phyloP scores from a whole-genome alignment of 2,797 vertebrate species.

The Sebastes vulpes region DNA sequence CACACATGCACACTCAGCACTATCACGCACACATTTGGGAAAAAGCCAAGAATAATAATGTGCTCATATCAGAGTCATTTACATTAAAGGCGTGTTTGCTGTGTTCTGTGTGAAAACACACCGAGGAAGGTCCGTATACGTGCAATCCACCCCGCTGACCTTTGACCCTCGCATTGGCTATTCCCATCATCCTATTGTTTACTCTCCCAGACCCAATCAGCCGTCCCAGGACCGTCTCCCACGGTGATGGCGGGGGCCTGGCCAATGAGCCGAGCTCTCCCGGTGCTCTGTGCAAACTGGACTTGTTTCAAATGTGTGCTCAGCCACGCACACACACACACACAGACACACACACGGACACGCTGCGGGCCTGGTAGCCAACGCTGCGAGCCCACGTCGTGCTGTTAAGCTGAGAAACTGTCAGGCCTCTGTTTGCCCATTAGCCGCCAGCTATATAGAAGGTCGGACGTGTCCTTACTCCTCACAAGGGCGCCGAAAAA shows the following conservation, averaged over 20 bases:
- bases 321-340: neutral
- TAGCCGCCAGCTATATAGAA: constrained; percentile 12
- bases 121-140: neutral
- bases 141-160: constrained; percentile 49
- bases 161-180: constrained; percentile 39
- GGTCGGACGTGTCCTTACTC: constrained; percentile 31
- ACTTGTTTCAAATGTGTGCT: constrained; percentile 64
- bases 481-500: constrained; percentile 17
- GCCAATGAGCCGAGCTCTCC: constrained; percentile 51
- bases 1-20: constrained; percentile 26
- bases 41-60: constrained; percentile 3
- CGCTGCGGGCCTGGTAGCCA: neutral
- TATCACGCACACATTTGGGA: neutral
- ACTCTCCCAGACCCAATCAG: constrained; percentile 65
- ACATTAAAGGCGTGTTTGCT: neutral
- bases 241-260: constrained; percentile 35
- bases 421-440: constrained; percentile 53
- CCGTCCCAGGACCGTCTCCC: constrained; percentile 54
- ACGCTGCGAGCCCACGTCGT: constrained; percentile 37
- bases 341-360: neutral
- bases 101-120: neutral
- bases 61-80: neutral
- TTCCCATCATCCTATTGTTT: constrained; percentile 71
- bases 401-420: constrained; percentile 40
- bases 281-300: constrained; percentile 59